A percentile compares a stretch with the other conserved stretches of the same genome.
Evolutionary conservation across 2,888 invertebrate species (phyloP).

Genomic region (Nephrotoma guestfalica): DNA sequence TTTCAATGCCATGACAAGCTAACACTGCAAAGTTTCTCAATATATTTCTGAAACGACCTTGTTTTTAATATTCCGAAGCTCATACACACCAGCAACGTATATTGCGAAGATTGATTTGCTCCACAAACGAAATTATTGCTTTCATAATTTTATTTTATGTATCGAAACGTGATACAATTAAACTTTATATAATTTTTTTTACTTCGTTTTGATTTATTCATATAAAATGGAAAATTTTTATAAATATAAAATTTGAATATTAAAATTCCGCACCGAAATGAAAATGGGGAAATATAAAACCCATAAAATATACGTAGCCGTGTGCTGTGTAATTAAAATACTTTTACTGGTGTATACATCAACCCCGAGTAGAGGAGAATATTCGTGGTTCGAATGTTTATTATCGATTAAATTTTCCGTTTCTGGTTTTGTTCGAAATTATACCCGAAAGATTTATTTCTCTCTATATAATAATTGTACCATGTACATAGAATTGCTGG

Average conservation of each 20-base stretch:
- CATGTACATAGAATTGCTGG: background rate
- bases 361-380: background rate
- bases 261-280: no score
- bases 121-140: background rate
- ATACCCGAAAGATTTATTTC: background rate
- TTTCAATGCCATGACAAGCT: no score
- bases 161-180: background rate
- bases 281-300: no score
- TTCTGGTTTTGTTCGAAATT: background rate
- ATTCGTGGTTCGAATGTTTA: background rate
- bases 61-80: no score
- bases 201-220: background rate
- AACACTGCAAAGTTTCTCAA: no score
- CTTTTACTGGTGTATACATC: background rate
- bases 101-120: background rate
- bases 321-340: background rate
- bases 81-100: background rate
- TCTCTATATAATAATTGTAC: background rate
- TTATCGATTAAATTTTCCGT: background rate
- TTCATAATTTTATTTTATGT: background rate
- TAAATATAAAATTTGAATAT: background rate
- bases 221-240: background rate
- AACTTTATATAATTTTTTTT: background rate
- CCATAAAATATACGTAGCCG: background rate
- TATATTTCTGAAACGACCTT: no score